phyloP scores from a whole-genome alignment of 2,113 vertebrate genomes.

The Otus sunia region DNA sequence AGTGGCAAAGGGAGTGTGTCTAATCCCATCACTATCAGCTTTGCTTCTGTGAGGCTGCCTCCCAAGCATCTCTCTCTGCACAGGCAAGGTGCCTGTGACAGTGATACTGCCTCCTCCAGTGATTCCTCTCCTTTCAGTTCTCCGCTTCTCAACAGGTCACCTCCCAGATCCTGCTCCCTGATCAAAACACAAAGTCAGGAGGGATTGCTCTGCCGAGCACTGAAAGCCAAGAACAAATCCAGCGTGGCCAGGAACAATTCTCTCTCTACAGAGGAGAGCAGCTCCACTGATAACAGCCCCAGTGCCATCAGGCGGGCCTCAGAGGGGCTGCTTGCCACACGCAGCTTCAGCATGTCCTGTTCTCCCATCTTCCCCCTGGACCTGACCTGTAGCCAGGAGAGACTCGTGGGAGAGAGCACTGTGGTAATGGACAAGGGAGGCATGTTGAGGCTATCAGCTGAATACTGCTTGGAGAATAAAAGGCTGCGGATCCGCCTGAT shows the following conservation, averaged over 20 bases:
- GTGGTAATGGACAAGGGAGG: conserved; percentile 78
- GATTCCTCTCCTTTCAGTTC: conserved; percentile 86
- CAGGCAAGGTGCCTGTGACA: conserved; percentile 78
- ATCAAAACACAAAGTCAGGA: conserved; percentile 82
- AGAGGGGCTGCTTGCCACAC: conserved; percentile 62
- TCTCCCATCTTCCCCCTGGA: conserved; percentile 73
- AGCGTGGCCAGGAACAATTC: conserved; percentile 82
- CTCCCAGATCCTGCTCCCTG: conserved; percentile 69
- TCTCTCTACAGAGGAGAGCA: conserved; percentile 87
- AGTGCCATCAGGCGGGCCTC: conserved; percentile 80
- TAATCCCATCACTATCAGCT: conserved; percentile 71
- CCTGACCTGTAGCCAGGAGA: conserved; percentile 70
- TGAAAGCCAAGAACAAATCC: conserved; percentile 66
- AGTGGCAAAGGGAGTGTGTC: conserved; percentile 60
- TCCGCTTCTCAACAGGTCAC: conserved; percentile 74
- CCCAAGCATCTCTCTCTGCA: conserved; percentile 48
- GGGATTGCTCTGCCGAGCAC: conserved; percentile 74
- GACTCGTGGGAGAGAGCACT: conserved; percentile 78
- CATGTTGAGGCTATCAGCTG: conserved; percentile 79
- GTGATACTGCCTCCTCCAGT: conserved; percentile 82
- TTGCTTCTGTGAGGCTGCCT: conserved; percentile 66
- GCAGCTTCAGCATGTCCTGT: not conserved
- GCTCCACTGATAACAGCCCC: conserved; percentile 90
- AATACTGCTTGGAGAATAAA: conserved; percentile 80
- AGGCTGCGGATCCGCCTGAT: conserved; percentile 85